Conservation (phyloP, 2,888 invertebrate species). For the Norana najaformis region DNA sequence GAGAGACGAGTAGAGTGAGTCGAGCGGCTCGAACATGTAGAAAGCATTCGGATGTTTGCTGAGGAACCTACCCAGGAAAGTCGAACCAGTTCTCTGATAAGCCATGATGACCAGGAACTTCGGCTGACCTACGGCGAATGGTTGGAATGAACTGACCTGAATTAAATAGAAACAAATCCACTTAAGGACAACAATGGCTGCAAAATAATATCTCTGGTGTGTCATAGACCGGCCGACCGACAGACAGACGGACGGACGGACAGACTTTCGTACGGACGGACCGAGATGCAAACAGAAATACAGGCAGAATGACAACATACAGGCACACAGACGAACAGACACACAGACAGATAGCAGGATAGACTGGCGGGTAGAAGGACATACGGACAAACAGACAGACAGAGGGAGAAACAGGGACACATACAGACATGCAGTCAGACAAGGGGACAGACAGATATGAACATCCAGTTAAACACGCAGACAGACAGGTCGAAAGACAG, state of each 20-base stretch:
- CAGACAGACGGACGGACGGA: too few relatives aligned
- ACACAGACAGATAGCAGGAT: neutral
- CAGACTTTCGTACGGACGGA: too few relatives aligned
- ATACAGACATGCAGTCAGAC: neutral
- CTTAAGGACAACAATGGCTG: too few relatives aligned
- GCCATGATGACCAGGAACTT: constrained; percentile 67
- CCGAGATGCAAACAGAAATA: neutral
- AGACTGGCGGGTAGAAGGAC: neutral
- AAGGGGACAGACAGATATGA: neutral
- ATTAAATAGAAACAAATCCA: neutral
- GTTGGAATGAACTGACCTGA: neutral
- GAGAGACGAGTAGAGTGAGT: constrained; percentile 33
- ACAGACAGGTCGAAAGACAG: neutral
- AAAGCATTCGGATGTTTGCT: constrained; percentile 28
- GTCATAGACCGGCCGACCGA: too few relatives aligned
- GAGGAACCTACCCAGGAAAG: constrained; percentile 75
- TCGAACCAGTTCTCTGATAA: constrained; percentile 87
- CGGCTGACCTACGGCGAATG: neutral
- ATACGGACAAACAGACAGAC: neutral
- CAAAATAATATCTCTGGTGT: too few relatives aligned
- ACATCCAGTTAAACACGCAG: too few relatives aligned
- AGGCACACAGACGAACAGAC: neutral
- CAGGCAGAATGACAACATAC: too few relatives aligned
- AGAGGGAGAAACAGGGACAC: too few relatives aligned
- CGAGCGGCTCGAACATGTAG: constrained; percentile 38